These are phyloP conservation scores for Neuroterus valhalla DNA, from an alignment of 1,140 invertebrate species.

Conservation along the genomic window DNA sequence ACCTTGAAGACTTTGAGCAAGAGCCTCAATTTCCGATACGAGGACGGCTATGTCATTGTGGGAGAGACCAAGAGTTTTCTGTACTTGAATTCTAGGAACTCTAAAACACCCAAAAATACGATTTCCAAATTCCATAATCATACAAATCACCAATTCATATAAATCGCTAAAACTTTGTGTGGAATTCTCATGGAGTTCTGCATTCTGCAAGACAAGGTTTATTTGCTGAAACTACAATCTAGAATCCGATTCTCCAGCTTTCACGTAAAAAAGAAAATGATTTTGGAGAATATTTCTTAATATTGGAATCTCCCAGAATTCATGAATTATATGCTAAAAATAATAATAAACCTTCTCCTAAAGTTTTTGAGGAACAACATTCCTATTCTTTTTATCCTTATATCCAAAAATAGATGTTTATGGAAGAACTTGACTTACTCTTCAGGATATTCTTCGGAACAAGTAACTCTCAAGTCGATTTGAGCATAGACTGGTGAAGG, in stretches of 20 bases:
- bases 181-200: conserved; percentile 11
- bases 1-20: conserved; percentile 78
- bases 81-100: conserved; percentile 78
- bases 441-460: conserved; percentile 79
- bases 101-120: conserved; percentile 55
- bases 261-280: too few species aligned
- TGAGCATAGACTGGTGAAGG: conserved; percentile 78
- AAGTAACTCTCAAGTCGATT: conserved; percentile 82
- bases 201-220: background rate
- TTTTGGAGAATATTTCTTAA: too few species aligned
- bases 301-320: background rate
- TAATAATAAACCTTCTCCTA: background rate
- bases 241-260: background rate
- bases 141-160: conserved; percentile 34
- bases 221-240: conserved; percentile 28
- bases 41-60: conserved; percentile 77
- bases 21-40: conserved; percentile 76
- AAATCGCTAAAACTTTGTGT: conserved; percentile 7
- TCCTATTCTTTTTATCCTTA: too few species aligned
- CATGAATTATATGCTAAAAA: background rate
- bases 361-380: conserved; percentile 17
- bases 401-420: conserved; percentile 32
- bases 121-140: background rate
- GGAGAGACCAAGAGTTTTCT: conserved; percentile 83
- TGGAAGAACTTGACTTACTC: conserved; percentile 75